phyloP scores from a whole-genome alignment of 2,888 invertebrate genomes.

The Apeira syringaria region DNA sequence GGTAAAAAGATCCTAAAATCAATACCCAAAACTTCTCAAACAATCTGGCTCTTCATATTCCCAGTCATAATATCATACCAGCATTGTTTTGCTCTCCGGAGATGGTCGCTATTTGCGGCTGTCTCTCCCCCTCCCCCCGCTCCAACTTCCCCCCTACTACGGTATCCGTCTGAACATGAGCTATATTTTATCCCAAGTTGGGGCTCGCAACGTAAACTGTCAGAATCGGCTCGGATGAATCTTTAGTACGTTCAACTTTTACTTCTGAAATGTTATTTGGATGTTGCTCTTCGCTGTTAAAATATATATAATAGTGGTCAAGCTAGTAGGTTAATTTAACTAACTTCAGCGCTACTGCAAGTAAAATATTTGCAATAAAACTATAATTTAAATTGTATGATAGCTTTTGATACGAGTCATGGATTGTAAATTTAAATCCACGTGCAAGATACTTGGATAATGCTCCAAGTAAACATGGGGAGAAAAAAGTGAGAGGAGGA shows the following conservation, averaged over 20 bases:
- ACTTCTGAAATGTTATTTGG: constrained; percentile 52
- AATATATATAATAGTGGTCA: no score
- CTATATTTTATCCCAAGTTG: constrained; percentile 80
- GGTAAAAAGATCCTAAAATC: no score
- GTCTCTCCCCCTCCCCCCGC: constrained; percentile 46
- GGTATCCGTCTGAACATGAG: constrained; percentile 76
- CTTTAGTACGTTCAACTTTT: constrained; percentile 76
- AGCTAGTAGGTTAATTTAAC: no score
- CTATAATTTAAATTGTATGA: no score
- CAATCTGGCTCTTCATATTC: constrained; percentile 46
- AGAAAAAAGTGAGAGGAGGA: no score
- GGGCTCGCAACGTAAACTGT: constrained; percentile 77
- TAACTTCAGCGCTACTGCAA: no score
- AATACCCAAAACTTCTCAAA: constrained; percentile 10
- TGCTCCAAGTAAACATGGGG: no score
- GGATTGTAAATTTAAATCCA: no score
- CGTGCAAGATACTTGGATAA: no score
- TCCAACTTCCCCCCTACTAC: constrained; percentile 50
- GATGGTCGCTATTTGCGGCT: constrained; percentile 80
- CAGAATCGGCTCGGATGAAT: constrained; percentile 70
- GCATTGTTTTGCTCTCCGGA: constrained; percentile 78
- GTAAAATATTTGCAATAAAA: no score
- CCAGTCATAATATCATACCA: constrained; percentile 74
- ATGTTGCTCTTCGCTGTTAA: no score
- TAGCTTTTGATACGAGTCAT: no score